Evolutionary conservation across 2,888 invertebrate species (phyloP).

Genomic region (Priocnemis perturbator): DNA sequence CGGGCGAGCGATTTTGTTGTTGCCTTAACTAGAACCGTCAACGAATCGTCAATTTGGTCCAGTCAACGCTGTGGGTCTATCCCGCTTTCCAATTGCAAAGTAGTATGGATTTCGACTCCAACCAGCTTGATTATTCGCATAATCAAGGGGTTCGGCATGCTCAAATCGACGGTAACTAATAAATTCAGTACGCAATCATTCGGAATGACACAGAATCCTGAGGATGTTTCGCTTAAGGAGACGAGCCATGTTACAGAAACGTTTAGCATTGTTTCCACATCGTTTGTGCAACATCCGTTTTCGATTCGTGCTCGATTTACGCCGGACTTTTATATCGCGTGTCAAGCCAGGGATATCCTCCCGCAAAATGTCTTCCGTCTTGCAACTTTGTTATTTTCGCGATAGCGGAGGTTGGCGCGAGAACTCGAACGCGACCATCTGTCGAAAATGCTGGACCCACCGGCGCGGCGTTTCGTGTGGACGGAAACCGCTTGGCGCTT

Average conservation of each 20-base stretch:
- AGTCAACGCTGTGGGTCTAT: no score
- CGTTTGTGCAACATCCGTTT: no score
- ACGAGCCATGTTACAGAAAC: background rate
- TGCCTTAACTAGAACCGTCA: no score
- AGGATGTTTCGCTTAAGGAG: background rate
- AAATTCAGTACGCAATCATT: no score
- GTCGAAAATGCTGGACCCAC: constrained; percentile 1
- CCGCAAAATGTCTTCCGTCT: constrained; percentile 1
- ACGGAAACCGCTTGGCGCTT: constrained; percentile 13
- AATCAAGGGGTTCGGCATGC: no score
- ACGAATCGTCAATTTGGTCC: no score
- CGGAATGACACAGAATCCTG: background rate
- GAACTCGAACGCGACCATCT: constrained; percentile 4
- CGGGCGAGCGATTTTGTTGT: no score
- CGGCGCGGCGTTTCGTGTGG: background rate
- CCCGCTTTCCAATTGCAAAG: no score
- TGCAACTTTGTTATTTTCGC: background rate
- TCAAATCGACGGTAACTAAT: no score
- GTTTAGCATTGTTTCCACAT: background rate
- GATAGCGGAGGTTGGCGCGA: background rate
- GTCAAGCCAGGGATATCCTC: constrained; percentile 7
- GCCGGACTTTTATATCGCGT: background rate
- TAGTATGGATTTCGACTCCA: no score
- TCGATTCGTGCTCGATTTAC: no score
- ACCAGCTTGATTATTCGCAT: no score